Conservation (phyloP, 2,888 invertebrate species). For the Galerucella calmariensis region DNA sequence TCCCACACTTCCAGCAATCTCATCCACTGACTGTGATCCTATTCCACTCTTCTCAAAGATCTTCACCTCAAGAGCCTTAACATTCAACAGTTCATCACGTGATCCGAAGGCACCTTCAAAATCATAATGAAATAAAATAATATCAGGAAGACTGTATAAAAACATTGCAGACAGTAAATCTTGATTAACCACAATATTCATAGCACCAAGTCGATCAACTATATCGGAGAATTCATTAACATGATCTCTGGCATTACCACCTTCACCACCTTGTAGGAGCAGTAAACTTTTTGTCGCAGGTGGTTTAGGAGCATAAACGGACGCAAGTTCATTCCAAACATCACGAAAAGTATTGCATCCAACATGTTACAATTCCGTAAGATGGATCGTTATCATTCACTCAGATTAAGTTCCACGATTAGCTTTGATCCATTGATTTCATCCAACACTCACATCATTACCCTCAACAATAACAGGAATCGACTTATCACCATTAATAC, state of each 20-base stretch:
- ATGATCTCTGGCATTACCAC: no score
- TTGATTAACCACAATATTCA: no score
- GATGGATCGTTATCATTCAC: no score
- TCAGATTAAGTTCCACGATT: neutral
- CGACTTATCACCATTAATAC: neutral
- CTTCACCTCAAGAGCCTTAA: neutral
- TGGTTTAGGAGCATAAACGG: no score
- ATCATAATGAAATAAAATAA: neutral
- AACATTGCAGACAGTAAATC: conserved; percentile 5
- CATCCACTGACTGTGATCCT: neutral
- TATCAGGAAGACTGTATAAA: conserved; percentile 7
- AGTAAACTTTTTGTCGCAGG: no score
- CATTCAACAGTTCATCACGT: neutral
- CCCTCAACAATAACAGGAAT: neutral
- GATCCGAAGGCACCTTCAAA: conserved; percentile 10
- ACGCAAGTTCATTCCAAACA: no score
- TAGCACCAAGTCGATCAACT: no score
- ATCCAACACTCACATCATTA: neutral
- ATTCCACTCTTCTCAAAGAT: conserved; percentile 5
- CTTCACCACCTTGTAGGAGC: no score
- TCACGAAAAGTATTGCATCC: no score
- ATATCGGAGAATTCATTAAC: no score
- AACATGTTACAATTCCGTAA: no score
- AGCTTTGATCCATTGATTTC: conserved; percentile 8
- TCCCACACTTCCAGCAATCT: neutral